A percentile compares a stretch with the other conserved stretches of the same genome.
phyloP scores from a whole-genome alignment of 2,113 vertebrate genomes.

The Blennius ocellaris region DNA sequence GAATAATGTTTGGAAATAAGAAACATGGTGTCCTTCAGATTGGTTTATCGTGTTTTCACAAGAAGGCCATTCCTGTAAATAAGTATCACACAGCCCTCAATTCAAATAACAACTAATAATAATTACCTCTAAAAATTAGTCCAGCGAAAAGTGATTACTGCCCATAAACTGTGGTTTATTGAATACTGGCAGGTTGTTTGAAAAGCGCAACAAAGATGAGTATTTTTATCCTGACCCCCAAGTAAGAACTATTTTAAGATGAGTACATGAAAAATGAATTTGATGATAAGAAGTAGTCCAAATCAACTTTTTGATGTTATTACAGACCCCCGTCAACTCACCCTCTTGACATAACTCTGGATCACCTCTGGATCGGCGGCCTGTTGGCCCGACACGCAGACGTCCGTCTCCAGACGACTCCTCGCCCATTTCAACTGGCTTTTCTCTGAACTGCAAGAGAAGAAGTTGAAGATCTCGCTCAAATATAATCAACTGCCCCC shows the following conservation, averaged over 20 bases:
- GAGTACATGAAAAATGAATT: not conserved
- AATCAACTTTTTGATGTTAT: not conserved
- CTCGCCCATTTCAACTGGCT: conserved; percentile 69
- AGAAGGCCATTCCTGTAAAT: too few species aligned
- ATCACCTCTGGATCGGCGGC: conserved; percentile 87
- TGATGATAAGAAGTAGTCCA: not conserved
- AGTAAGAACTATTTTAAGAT: not conserved
- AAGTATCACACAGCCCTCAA: too few species aligned
- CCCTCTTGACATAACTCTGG: conserved; percentile 92
- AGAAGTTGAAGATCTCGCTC: conserved; percentile 7
- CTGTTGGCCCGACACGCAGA: conserved; percentile 86
- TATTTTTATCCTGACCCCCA: conserved; percentile 1
- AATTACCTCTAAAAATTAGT: not conserved
- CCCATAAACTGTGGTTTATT: not conserved
- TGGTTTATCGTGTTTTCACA: too few species aligned
- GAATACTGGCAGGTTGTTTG: not conserved
- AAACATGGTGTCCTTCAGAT: too few species aligned
- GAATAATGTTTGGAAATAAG: too few species aligned
- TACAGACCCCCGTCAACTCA: conserved; percentile 68
- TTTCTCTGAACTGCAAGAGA: conserved; percentile 70
- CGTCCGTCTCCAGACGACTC: conserved; percentile 87
- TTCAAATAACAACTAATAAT: conserved; percentile 6
- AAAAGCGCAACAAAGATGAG: conserved; percentile 6
- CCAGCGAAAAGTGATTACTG: too few species aligned
- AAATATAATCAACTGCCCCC: not conserved